These are phyloP conservation scores for Prunella strophiata DNA, from an alignment of 2,797 vertebrate species.

Conservation along the genomic window DNA sequence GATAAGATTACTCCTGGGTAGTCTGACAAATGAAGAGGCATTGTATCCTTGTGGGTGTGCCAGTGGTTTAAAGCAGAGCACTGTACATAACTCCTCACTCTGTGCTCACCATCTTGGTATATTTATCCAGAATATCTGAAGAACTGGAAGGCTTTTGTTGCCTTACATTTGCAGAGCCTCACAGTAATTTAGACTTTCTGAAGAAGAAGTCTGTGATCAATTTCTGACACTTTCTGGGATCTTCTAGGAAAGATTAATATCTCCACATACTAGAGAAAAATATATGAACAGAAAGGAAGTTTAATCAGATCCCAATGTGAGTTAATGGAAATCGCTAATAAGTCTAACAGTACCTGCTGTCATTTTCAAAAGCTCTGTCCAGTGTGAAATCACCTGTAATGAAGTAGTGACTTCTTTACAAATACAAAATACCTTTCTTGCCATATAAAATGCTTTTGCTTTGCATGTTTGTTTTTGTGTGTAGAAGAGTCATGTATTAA, in stretches of 20 bases:
- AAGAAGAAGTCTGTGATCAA: neutral
- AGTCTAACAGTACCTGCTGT: neutral
- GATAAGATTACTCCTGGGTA: neutral
- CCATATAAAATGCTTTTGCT: neutral
- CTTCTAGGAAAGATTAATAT: neutral
- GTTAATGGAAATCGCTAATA: neutral
- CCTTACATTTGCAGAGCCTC: neutral
- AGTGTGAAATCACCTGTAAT: neutral
- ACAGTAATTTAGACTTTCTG: neutral
- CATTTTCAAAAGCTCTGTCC: neutral
- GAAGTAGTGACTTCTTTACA: neutral
- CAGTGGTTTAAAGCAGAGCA: neutral
- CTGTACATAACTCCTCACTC: neutral
- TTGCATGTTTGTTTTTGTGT: neutral
- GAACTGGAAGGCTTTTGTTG: neutral
- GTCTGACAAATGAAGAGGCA: neutral
- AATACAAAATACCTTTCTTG: neutral
- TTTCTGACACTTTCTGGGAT: neutral
- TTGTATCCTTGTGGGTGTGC: neutral
- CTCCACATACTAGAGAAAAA: neutral
- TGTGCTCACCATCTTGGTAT: neutral
- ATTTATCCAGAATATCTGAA: neutral
- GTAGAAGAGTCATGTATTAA: rapidly evolving
- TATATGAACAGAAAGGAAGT: neutral
- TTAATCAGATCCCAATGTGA: neutral